Evolutionary conservation across 2,888 invertebrate genomes (phyloP).

Genomic region (Ametastegia equiseti): DNA sequence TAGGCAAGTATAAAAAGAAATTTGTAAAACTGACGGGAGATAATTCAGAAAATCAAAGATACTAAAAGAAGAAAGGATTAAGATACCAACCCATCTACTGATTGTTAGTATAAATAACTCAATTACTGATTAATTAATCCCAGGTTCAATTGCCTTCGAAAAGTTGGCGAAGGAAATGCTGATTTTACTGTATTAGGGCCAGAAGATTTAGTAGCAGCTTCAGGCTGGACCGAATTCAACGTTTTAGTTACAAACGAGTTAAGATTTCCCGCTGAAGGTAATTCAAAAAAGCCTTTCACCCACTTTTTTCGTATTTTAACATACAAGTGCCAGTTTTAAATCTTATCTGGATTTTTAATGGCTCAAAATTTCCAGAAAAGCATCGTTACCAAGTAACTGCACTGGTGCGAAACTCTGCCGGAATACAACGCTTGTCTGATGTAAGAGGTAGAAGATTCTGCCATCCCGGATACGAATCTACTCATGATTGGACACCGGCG

Average conservation of each 20-base stretch:
- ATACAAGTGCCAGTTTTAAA: neutral
- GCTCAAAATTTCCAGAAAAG: conserved; percentile 48
- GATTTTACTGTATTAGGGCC: conserved; percentile 92
- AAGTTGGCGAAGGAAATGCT: conserved; percentile 86
- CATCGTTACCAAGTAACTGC: conserved; percentile 81
- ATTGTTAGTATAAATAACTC: no score
- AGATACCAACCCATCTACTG: no score
- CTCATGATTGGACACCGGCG: conserved; percentile 86
- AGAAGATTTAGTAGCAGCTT: conserved; percentile 88
- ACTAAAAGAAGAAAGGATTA: no score
- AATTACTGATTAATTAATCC: no score
- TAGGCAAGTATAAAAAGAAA: conserved; percentile 77
- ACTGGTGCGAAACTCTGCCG: conserved; percentile 80
- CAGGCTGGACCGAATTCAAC: conserved; percentile 82
- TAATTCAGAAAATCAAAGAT: conserved; percentile 10
- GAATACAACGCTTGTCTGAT: conserved; percentile 80
- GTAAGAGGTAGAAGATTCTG: conserved; percentile 86
- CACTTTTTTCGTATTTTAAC: neutral
- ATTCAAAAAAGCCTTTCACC: conserved; percentile 50
- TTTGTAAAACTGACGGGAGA: neutral
- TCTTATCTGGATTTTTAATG: neutral
- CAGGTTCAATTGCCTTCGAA: conserved; percentile 89
- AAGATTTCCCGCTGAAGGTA: conserved; percentile 78
- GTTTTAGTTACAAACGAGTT: conserved; percentile 86
- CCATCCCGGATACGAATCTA: conserved; percentile 88